Base-by-base conservation (phyloP, 2,888 invertebrate genomes). In the Caenorhabditis sp. region DNA sequence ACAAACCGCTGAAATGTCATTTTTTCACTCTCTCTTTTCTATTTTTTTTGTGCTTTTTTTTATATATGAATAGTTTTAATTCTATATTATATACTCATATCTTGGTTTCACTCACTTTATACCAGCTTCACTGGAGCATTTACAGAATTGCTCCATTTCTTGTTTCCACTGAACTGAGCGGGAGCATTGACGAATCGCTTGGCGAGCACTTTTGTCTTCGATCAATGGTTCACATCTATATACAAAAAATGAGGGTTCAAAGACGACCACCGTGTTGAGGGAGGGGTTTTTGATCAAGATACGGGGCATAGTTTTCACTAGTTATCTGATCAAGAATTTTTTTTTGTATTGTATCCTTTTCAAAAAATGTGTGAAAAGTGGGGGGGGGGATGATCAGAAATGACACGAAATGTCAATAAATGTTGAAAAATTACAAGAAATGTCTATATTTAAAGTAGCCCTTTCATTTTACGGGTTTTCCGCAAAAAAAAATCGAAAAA, bases 81-180 rank as follows among this genome's bases (percentile, higher is more conserved):
- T n/a, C n/a, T n/a, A n/a, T n/a, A n/a, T n/a, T n/a, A n/a, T n/a
- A n/a, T n/a, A n/a, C n/a, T n/a, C n/a, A n/a, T n/a, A n/a, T n/a
- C n/a, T n/a, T n/a, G n/a, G n/a, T n/a, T n/a, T n/a, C 12, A 74
- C 82, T 63, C 52, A 85, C 86, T 67, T 75, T 36, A 86, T 78
- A 23, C 85, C 86, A 5, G 86, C 84, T 23, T 75, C 76, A 57
- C 78, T 77, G 21, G 82, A 75, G 63, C 86, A 86, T 43, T 80
- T 74, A 68, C 86, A 86, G 54, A 86, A 67, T 26, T 82, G 74
- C 56, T 76, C 78, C 31, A 84, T 78, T 60, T 84, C 84, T 26
- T 71, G 77, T 56, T 80, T 82, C 81, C 83, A 85, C 27, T 75
- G 76, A 53, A 84, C 77, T 25, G 72, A 66, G 36, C 78, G 62